Conservation (phyloP, 2,888 invertebrate species). For the Ceramica pisi region DNA sequence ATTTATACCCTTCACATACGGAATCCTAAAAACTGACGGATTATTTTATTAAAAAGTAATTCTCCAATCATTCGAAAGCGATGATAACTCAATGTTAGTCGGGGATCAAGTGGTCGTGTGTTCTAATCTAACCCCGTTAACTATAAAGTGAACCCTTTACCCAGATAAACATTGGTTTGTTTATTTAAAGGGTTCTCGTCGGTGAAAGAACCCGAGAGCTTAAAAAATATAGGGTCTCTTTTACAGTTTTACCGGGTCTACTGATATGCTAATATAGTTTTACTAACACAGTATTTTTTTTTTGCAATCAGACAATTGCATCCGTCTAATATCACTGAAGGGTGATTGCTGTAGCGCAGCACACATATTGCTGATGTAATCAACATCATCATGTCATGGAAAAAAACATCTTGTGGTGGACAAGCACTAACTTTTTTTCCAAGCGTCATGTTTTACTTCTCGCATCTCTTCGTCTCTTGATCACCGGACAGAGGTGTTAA, state of each 20-base stretch:
- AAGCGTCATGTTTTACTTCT: no score
- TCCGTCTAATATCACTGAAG: neutral
- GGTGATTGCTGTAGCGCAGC: neutral
- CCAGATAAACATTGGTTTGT: constrained; percentile 30
- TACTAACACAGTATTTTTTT: no score
- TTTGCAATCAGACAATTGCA: no score
- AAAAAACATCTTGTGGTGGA: no score
- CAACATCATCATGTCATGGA: no score
- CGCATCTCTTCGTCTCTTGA: no score
- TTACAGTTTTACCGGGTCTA: neutral
- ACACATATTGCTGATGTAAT: no score
- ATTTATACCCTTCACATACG: no score
- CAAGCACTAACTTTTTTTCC: no score
- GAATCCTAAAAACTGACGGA: no score
- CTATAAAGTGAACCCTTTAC: constrained; percentile 30
- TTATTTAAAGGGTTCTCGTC: constrained; percentile 39
- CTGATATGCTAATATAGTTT: neutral
- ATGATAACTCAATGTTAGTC: constrained; percentile 7
- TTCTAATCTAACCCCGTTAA: constrained; percentile 26
- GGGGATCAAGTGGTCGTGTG: constrained; percentile 49
- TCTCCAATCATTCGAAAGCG: constrained; percentile 11
- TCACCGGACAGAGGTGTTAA: no score
- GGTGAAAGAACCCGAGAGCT: neutral
- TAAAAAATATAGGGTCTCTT: constrained; percentile 9
- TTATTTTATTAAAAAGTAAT: neutral